Base-by-base conservation (phyloP, 2,797 vertebrate species). In the Acipenser ruthenus region DNA sequence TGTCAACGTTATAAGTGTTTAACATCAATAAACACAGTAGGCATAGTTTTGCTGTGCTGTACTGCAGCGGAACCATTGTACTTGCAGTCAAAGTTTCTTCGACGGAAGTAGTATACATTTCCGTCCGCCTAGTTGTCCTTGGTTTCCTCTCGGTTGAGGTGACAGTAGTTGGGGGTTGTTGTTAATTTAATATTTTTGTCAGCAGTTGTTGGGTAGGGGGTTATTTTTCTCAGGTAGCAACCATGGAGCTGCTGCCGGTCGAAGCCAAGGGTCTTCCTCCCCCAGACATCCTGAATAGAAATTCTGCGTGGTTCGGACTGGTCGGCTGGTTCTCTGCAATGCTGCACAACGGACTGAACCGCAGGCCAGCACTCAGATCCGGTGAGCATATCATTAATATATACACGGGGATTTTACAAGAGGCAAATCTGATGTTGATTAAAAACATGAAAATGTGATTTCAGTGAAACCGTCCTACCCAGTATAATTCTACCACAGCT, bases 181-280 rank as follows among this genome's bases (percentile, higher is more conserved):
- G 15, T 18, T 10, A 67, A 18, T 13, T 15, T 47, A 15, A 53
- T 18, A 6, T 18, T 65, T 9, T 75, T 10, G 83, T 78, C 75
- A 71, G 60, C 81, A 48, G 75, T 83, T 85, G 74, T 83, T 49
- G 78, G 71, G 60, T 67, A 82, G 79, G 79, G 82, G 80, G 79
- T 72, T 62, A 65, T 49, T 37, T 37, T 37, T 37, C 23, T 37
- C 23, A 37, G 23, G 23, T 37, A 37, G 52, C 62, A 12, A 67
- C 55, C 49, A 94, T 89, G 87, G 84, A 75, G 7, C 6, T 69
- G 8, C 1, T 94, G 10, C 92, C 93, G 6, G 90, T 93, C 10
- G 90, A 94, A 73, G 83, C 74, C 1, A 91, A 88, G 59, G 52
- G 0, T 62, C 83, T 98, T 23, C 91, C 90, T 68, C 95, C 96